These are phyloP conservation scores for Caenorhabditis becei DNA, from an alignment of 2,888 invertebrate species.

Conservation along the genomic window DNA sequence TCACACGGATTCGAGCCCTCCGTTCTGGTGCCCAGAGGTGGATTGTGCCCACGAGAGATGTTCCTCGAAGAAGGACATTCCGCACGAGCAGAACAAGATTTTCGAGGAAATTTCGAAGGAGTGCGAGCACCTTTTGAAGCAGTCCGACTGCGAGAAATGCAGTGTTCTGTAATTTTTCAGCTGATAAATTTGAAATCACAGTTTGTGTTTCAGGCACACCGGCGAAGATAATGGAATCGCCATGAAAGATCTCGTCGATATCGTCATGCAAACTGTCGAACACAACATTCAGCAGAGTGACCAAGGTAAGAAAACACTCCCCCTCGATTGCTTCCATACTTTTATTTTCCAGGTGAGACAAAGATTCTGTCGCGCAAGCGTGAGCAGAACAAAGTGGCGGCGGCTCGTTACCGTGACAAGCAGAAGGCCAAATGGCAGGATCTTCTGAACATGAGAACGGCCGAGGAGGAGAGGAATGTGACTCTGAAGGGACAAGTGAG, in stretches of 20 bases:
- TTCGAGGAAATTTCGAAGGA: conserved; percentile 67
- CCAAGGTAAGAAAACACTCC: conserved; percentile 5
- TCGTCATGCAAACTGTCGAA: conserved; percentile 62
- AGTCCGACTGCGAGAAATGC: conserved; percentile 62
- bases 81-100: conserved; percentile 52
- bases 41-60: conserved; percentile 49
- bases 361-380: conserved; percentile 53
- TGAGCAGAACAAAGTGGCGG: conserved; percentile 66
- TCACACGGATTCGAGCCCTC: conserved; percentile 36
- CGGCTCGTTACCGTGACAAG: conserved; percentile 65
- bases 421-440: conserved; percentile 61
- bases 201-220: conserved; percentile 35
- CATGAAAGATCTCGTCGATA: conserved; percentile 62
- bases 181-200: background rate
- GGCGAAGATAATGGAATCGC: conserved; percentile 59
- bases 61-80: conserved; percentile 31
- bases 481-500: conserved; percentile 38
- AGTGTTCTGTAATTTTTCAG: conserved; percentile 42
- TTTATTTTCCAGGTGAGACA: conserved; percentile 36
- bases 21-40: conserved; percentile 51
- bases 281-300: conserved; percentile 47
- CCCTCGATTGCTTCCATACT: background rate
- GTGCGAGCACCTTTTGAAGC: conserved; percentile 65
- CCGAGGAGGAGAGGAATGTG: conserved; percentile 42
- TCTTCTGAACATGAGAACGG: conserved; percentile 23